Evolutionary conservation across 2,888 invertebrate genomes (phyloP).

Genomic region (Netelia melanura): DNA sequence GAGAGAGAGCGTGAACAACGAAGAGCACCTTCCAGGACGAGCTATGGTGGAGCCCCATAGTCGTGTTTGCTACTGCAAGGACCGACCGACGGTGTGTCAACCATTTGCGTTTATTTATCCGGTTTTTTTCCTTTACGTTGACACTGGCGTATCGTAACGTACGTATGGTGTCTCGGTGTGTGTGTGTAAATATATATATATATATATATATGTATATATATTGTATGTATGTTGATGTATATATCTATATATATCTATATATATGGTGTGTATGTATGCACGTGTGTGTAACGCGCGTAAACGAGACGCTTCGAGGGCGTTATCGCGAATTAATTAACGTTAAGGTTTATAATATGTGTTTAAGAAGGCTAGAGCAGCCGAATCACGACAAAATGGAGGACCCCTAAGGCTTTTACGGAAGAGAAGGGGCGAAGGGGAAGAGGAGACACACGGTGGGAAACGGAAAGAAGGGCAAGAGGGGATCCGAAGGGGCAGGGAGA

Average conservation of each 20-base stretch:
- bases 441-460: conserved; percentile 47
- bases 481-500: conserved; percentile 70
- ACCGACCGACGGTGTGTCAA: conserved; percentile 76
- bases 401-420: conserved; percentile 68
- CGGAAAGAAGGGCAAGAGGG: conserved; percentile 69
- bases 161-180: conserved; percentile 1
- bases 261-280: conserved; percentile 65
- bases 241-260: not conserved
- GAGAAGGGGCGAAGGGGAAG: conserved; percentile 60
- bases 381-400: conserved; percentile 83
- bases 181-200: conserved; percentile 8
- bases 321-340: conserved; percentile 43
- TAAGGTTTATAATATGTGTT: conserved; percentile 73
- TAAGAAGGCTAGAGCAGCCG: conserved; percentile 79
- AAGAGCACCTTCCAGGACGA: conserved; percentile 80
- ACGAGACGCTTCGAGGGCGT: not conserved
- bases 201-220: conserved; percentile 2
- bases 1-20: conserved; percentile 53
- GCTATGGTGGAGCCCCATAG: conserved; percentile 81
- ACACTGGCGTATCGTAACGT: not conserved
- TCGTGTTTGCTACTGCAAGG: conserved; percentile 77
- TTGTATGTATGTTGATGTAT: not conserved
- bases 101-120: conserved; percentile 70
- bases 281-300: not conserved
- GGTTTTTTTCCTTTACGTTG: conserved; percentile 15